Evolutionary conservation across 2,797 vertebrate species (phyloP).

Genomic region (Clarias pachynema): DNA sequence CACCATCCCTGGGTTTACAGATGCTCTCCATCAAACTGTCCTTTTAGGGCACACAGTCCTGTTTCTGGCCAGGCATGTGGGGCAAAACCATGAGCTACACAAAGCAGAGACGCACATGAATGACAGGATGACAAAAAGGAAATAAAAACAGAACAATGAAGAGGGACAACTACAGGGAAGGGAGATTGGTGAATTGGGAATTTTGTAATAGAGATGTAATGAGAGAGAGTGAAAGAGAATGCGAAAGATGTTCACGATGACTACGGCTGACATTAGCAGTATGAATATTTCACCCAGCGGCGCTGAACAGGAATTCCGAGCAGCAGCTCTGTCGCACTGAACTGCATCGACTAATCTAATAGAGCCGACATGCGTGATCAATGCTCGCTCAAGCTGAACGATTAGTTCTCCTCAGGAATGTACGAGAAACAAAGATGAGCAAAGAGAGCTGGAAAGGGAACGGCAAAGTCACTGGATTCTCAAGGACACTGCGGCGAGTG

Average conservation of each 20-base stretch:
- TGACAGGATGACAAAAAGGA: not conserved
- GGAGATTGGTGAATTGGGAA: not conserved
- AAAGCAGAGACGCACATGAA: not conserved
- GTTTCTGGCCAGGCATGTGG: not conserved
- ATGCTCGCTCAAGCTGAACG: not conserved
- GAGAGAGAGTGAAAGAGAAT: not conserved
- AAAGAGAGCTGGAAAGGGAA: conserved; percentile 54
- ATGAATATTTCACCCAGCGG: conserved; percentile 14
- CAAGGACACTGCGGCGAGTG: conserved; percentile 80
- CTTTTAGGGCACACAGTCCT: not conserved
- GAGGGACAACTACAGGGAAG: not conserved
- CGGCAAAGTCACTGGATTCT: conserved; percentile 72
- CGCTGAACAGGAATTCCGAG: not conserved
- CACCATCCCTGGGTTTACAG: conserved; percentile 4
- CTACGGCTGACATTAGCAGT: not conserved
- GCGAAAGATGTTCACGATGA: not conserved
- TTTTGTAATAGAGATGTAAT: not conserved
- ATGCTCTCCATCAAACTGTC: conserved; percentile 24
- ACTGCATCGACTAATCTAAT: not conserved
- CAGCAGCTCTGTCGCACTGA: not conserved
- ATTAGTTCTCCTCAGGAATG: not conserved
- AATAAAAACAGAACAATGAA: not conserved
- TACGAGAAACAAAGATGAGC: conserved; percentile 20
- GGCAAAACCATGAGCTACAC: not conserved
- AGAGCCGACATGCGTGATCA: not conserved